Evolutionary conservation across 2,113 vertebrate species (phyloP), one percentile per base, ranked within the genome.

Genomic region (Chunga burmeisteri): DNA sequence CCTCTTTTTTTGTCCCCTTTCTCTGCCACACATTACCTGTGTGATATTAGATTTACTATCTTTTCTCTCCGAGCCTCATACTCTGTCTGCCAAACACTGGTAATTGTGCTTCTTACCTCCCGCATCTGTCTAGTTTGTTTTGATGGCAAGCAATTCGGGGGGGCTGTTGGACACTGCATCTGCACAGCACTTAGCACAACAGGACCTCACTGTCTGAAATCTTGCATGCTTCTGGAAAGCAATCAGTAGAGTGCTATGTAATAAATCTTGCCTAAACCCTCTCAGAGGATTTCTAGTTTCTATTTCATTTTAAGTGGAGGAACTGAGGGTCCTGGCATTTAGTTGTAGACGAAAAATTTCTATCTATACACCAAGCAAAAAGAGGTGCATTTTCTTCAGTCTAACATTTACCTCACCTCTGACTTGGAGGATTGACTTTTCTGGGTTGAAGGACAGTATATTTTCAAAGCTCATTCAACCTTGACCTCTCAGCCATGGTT

Each of bases 391-490:
- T 87, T 93, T 88, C 61, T 68, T 65, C 47, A 36, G 11, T 38
- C 23, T 70, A 22, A 29, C 16, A 6, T 52, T 20, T 55, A 27
- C 56, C 27, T 90, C 73, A 81, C 68, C 86, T 87, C 83, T 73
- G 27, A 58, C 44, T 66, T 65, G 52, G 63, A 96, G 67, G 55
- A 88, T 47, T 95, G 92, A 93, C 92, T 96, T 93, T 74, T 90
- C 46, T 95, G 66, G 66, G 62, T 87, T 94, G 86, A 89, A 97
- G 78, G 89, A 56, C 61, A 89, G 36, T 95, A 95, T 95, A 89
- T 95, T 96, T 96, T 94, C 77, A 89, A 94, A 77, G 83, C 77
- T 93, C 34, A 42, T 92, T 93, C 91, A 92, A 52, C 52, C 70
- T 84, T 89, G 65, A 80, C 68, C 80, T 94, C 70, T 94, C 52